Base-by-base conservation (phyloP, 1,140 invertebrate species). In the Cepaea nemoralis region DNA sequence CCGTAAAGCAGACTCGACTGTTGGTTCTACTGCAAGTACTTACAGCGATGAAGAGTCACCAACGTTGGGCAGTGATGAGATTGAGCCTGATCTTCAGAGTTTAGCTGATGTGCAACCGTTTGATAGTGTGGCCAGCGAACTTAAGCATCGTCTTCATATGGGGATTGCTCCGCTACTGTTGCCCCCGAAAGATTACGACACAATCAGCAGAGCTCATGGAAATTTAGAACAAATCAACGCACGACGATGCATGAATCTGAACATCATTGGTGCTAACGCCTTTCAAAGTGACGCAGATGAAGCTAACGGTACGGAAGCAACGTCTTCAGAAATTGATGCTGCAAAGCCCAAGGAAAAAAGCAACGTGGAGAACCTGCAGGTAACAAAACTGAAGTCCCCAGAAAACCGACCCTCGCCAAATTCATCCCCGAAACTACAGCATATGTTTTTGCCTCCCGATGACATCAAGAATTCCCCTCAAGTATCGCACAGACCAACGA, bases 181-280 rank as follows among this genome's bases (percentile, higher is more conserved):
- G 74, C 97, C 97, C 0, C 97, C 97, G 0, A 94, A 96, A 63
- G 97, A 98, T 91, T 99, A 98, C 91, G 97, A 98, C 83, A 93
- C 92, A 12, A 88, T 92, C 10, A 95, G 96, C 86, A 92, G 96
- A 77, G 94, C 95, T 19, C 75, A 77, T 6, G 83, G 83, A 37
- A 83, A 83, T 39, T 37, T 85, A 1, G 48, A 40, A 27, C 59
- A 82, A 22, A 78, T 76, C 77, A 80, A 85, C 40, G 16, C 79
- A 35, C 42, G 81, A 0, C 42, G 84, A 16, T 82, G 82, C 42
- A 35, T 74, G 22, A 80, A 83, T 63, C 42, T 76, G 27, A 63
- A 70, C 50, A 66, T 82, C 12, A 48, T 83, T n/a, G 84, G 84
- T 1, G 48, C 22, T 8, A n/a, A 69, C 19, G 55, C 42, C 39